phyloP scores from a whole-genome alignment of 2,797 vertebrate species.

The Megalops cyprinoides region DNA sequence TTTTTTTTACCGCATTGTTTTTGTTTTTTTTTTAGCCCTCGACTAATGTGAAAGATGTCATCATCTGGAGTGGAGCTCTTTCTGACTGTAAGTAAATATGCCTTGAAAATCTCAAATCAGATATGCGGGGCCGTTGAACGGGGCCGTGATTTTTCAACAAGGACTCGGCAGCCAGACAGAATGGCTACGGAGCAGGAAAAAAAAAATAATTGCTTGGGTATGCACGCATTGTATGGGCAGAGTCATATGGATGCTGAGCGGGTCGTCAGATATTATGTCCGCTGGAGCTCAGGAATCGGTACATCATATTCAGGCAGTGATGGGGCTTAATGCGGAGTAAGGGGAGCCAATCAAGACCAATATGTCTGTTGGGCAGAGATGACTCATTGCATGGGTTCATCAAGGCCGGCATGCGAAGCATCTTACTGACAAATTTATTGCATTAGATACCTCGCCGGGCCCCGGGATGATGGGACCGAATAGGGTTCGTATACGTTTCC shows the following conservation, averaged over 20 bases:
- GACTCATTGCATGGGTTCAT: constrained; percentile 66
- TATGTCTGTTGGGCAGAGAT: constrained; percentile 65
- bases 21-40: constrained; percentile 16
- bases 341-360: constrained; percentile 72
- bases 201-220: constrained; percentile 52
- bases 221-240: constrained; percentile 41
- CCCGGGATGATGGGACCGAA: constrained; percentile 67
- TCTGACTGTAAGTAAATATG: constrained; percentile 39
- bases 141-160: not conserved
- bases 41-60: constrained; percentile 54
- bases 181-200: constrained; percentile 35
- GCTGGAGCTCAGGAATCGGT: constrained; percentile 66
- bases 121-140: constrained; percentile 32
- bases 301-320: constrained; percentile 69
- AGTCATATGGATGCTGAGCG: constrained; percentile 43
- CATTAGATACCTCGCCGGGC: constrained; percentile 64
- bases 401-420: constrained; percentile 63
- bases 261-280: constrained; percentile 51
- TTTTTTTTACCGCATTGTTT: not conserved
- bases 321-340: constrained; percentile 73
- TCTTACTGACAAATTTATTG: constrained; percentile 71
- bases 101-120: not conserved
- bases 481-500: constrained; percentile 61
- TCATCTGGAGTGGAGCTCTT: constrained; percentile 57
- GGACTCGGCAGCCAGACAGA: not conserved